Evolutionary conservation across 2,888 invertebrate species (phyloP).

Genomic region (Lithodes maja): DNA sequence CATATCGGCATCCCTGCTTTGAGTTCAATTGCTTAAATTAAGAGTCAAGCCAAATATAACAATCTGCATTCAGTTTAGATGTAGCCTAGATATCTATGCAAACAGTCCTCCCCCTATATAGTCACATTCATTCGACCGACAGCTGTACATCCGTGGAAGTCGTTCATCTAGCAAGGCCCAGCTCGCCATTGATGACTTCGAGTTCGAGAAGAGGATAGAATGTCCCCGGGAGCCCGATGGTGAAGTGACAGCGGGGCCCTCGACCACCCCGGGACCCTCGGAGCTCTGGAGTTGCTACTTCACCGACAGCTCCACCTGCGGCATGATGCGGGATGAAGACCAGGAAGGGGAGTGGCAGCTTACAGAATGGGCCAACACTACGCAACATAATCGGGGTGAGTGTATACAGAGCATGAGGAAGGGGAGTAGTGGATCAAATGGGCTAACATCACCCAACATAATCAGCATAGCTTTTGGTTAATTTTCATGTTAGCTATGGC

Average conservation of each 20-base stretch:
- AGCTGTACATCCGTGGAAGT: neutral
- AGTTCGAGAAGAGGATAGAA: constrained; percentile 14
- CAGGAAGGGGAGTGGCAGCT: constrained; percentile 1
- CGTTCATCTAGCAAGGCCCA: neutral
- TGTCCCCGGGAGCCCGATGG: neutral
- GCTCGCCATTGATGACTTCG: constrained; percentile 40
- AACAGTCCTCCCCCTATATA: too few species aligned
- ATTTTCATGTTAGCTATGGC: too few species aligned
- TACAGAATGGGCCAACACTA: neutral
- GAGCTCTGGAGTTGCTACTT: constrained; percentile 48
- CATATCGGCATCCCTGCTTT: too few species aligned
- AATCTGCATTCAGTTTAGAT: too few species aligned
- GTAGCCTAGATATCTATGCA: too few species aligned
- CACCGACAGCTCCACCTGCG: neutral
- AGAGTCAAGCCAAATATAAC: too few species aligned
- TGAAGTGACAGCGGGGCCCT: neutral
- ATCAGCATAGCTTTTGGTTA: too few species aligned
- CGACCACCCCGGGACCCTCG: neutral
- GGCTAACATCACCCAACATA: too few species aligned
- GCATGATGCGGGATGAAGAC: neutral
- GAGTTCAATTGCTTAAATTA: too few species aligned
- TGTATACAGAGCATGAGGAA: neutral
- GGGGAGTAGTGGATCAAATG: too few species aligned
- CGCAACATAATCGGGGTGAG: constrained; percentile 32
- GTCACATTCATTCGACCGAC: too few species aligned